Evolutionary conservation across 2,888 invertebrate species (phyloP).

Genomic region (Cryptosula pallasiana): DNA sequence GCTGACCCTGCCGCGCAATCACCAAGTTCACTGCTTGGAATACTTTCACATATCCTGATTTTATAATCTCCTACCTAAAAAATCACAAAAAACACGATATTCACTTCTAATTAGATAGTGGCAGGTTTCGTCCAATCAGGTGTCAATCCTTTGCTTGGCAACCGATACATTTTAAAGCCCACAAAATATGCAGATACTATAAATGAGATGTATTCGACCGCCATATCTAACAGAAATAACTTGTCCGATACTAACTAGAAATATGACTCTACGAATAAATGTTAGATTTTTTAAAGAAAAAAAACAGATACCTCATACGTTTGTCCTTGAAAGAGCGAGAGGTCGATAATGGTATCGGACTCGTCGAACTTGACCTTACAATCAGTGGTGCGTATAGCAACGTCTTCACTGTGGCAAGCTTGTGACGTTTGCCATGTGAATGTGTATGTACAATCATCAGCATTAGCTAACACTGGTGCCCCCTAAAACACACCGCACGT

Average conservation of each 20-base stretch:
- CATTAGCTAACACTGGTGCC: background rate
- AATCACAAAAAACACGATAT: no score
- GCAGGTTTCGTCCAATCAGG: no score
- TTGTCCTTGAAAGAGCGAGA: background rate
- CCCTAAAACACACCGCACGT: no score
- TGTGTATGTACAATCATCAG: slow-evolving; percentile 11
- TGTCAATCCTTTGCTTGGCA: no score
- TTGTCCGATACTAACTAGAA: no score
- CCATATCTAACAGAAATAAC: no score
- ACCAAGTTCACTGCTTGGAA: background rate
- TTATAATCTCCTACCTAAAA: background rate
- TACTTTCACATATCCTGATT: background rate
- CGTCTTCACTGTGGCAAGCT: background rate
- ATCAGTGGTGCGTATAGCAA: background rate
- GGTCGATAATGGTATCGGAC: background rate
- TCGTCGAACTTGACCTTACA: background rate
- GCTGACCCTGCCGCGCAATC: background rate
- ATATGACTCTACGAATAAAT: no score
- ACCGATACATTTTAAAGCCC: no score
- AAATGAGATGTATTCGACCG: no score
- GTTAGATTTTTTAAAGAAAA: no score
- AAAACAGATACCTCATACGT: background rate
- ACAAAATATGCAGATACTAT: no score
- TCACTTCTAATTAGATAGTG: no score
- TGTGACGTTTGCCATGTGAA: background rate